These are phyloP conservation scores for Hippocampus abdominalis DNA, from an alignment of 2,113 vertebrate genomes.

Conservation along the genomic window DNA sequence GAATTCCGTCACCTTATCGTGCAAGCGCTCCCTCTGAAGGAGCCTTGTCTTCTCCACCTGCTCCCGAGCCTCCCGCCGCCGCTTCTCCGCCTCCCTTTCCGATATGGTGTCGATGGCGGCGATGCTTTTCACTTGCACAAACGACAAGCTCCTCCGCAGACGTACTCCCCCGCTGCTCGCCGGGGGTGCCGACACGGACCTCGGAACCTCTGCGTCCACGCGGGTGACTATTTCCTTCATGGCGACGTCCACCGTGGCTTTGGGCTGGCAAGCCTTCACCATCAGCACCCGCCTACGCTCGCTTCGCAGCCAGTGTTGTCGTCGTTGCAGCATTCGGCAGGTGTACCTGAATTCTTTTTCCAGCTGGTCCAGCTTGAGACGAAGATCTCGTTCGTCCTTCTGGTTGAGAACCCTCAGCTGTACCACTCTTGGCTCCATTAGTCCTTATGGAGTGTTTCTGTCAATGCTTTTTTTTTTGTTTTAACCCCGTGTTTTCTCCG, in stretches of 20 bases:
- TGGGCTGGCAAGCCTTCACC: slow-evolving; percentile 62
- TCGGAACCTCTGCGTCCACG: slow-evolving; percentile 5
- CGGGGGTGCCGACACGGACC: slow-evolving; percentile 40
- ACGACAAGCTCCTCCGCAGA: slow-evolving; percentile 48
- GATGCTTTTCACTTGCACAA: slow-evolving; percentile 68
- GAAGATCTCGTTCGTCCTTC: slow-evolving; percentile 62
- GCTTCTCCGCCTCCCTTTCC: slow-evolving; percentile 59
- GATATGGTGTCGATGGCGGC: slow-evolving; percentile 74
- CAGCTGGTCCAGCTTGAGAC: slow-evolving; percentile 56
- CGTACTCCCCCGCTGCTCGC: not conserved
- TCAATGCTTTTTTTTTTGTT: not conserved
- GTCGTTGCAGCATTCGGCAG: slow-evolving; percentile 54
- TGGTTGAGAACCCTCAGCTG: slow-evolving; percentile 60
- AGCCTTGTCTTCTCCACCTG: slow-evolving; percentile 46
- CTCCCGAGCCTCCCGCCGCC: slow-evolving; percentile 42
- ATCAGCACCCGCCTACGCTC: slow-evolving; percentile 53
- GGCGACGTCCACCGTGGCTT: slow-evolving; percentile 63
- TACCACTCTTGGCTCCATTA: slow-evolving; percentile 45
- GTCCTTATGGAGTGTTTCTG: not conserved
- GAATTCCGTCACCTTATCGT: slow-evolving; percentile 63
- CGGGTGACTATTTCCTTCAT: slow-evolving; percentile 61
- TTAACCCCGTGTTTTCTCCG: not conserved
- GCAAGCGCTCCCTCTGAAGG: slow-evolving; percentile 57
- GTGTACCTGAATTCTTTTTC: slow-evolving; percentile 54
- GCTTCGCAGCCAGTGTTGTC: slow-evolving; percentile 39